phyloP scores from a whole-genome alignment of 2,888 invertebrate species.

The Tetheella fluctuosa region DNA sequence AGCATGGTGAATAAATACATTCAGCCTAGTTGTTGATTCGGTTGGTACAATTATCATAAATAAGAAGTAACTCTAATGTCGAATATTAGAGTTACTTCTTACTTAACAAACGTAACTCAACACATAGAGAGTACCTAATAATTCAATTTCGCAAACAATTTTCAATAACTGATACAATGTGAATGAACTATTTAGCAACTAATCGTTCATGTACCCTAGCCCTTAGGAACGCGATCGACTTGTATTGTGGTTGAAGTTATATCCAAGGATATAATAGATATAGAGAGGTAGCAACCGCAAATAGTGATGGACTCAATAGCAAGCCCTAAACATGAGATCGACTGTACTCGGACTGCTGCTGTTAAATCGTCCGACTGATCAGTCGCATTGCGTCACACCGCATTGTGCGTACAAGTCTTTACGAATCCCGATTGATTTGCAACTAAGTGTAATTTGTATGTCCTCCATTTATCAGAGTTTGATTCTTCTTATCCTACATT shows the following conservation, averaged over 20 bases:
- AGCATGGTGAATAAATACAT: too few relatives aligned
- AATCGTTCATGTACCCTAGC: background rate
- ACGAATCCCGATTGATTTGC: slow-evolving; percentile 37
- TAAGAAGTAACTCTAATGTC: too few relatives aligned
- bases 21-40: too few relatives aligned
- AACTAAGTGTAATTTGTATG: slow-evolving; percentile 42
- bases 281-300: background rate
- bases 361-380: background rate
- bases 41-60: too few relatives aligned
- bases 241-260: background rate
- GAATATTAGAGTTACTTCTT: too few relatives aligned
- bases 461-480: slow-evolving; percentile 6
- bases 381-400: slow-evolving; percentile 1
- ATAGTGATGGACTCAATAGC: background rate
- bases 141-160: too few relatives aligned
- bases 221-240: background rate
- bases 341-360: background rate
- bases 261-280: background rate
- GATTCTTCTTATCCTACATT: slow-evolving; percentile 18
- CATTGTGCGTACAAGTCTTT: background rate
- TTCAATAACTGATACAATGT: background rate
- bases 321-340: background rate
- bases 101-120: too few relatives aligned
- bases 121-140: too few relatives aligned
- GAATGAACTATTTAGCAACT: background rate